These are phyloP conservation scores for Gadus chalcogrammus DNA, from an alignment of 2,113 vertebrate species.

Conservation along the genomic window DNA sequence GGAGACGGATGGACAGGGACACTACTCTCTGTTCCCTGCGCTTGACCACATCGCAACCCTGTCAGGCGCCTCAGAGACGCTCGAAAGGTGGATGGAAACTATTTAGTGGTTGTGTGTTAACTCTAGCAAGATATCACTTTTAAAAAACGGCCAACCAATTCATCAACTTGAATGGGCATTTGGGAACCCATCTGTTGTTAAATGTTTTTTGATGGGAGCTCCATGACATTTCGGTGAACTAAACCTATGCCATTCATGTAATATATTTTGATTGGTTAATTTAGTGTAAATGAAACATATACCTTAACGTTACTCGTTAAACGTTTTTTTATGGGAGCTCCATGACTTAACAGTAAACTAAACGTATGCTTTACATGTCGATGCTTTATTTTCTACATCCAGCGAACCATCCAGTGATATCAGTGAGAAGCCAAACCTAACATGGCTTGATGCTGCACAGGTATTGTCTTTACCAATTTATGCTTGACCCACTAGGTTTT, in stretches of 20 bases:
- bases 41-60: slow-evolving; percentile 75
- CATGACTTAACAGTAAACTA: no score
- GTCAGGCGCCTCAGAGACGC: slow-evolving; percentile 67
- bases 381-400: slow-evolving; percentile 11
- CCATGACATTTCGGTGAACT: no score
- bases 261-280: no score
- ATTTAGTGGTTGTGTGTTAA: background rate
- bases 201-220: no score
- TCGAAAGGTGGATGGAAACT: slow-evolving; percentile 62
- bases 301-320: no score
- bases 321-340: no score
- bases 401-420: slow-evolving; percentile 73
- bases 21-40: slow-evolving; percentile 77
- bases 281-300: no score
- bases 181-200: no score
- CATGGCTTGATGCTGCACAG: slow-evolving; percentile 81
- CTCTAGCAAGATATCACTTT: background rate
- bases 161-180: no score
- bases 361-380: background rate
- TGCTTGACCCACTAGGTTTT: background rate
- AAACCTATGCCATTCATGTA: no score
- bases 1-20: slow-evolving; percentile 75
- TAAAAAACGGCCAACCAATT: no score
- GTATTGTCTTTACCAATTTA: slow-evolving; percentile 38
- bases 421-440: slow-evolving; percentile 77